Base-by-base conservation (phyloP, 1,140 invertebrate genomes). In the Solenopsis fugax region DNA sequence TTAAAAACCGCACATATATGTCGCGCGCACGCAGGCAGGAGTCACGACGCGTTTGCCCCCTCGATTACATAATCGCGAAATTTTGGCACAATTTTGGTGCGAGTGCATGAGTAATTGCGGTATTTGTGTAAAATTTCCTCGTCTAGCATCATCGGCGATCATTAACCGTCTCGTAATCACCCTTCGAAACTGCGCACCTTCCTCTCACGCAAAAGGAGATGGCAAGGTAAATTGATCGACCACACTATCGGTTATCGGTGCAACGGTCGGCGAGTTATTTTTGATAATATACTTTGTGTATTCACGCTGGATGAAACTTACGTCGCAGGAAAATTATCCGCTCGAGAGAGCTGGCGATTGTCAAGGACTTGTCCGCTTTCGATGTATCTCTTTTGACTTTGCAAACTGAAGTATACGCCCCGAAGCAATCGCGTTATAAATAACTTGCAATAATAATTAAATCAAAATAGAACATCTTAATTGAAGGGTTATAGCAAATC, bases 191-290 rank as follows among this genome's bases (percentile, higher is more conserved):
- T 71, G 64, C 78, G 64, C 65, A 24, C 4, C 9, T 71, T 81
- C 45, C 45, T 71, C 34, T 56, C 78, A 29, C 48, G 45, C 12
- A 81, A 81, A 13, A 60, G 56, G 10, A 34, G 37, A 37, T n/a
- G 62, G 24, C 29, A 45, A 69, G 48, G 50, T 81, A 56, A 81
- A 81, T 58, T 54, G 34, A 71, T 71, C 37, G 9, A 56, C 18
- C 65, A 21, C 37, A 21, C 10, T 81, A 81, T 81, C 37, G 52
- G 64, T 81, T 71, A 71, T 81, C 65, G 78, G 78, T 81, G 64
- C 78, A 81, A 71, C 52, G 78, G 34, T 71, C 78, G 16, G 12
- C 78, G 37, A 45, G 65, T 71, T 71, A 81, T 71, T 81, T 81
- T 81, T 10, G n/a, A 67, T 67, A 80, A 37, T 29, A 13, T n/a